phyloP scores from a whole-genome alignment of 2,113 vertebrate species.

The Mystacornis crossleyi region DNA sequence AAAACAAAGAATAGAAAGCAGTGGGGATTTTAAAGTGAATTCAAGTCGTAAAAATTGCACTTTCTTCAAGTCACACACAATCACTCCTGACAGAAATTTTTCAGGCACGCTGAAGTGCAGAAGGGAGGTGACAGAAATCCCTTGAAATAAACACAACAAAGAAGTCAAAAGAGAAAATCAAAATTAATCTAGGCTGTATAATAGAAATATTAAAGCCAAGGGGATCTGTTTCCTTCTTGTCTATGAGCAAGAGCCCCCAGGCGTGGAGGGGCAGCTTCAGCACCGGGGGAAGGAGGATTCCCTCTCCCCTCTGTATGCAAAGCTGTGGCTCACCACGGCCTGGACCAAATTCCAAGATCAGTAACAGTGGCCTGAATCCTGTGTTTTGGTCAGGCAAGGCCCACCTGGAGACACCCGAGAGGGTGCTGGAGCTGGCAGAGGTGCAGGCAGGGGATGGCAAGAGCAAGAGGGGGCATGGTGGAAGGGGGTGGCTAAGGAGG shows the following conservation, averaged over 20 bases:
- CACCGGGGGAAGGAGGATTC: background rate
- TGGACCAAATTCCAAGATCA: background rate
- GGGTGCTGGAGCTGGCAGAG: background rate
- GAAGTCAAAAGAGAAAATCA: background rate
- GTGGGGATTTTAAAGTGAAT: conserved; percentile 10
- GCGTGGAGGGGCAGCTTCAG: background rate
- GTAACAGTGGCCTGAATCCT: accelerated
- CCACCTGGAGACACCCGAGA: background rate
- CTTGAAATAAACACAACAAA: conserved; percentile 43
- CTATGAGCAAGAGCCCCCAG: accelerated
- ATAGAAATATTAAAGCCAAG: background rate
- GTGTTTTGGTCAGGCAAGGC: background rate
- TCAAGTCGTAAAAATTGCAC: background rate
- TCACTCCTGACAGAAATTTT: background rate
- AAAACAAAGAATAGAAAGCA: background rate
- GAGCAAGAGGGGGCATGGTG: background rate
- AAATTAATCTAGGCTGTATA: conserved; percentile 7
- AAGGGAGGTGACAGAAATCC: background rate
- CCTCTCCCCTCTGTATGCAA: background rate
- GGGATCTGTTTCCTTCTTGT: background rate
- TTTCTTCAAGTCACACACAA: background rate
- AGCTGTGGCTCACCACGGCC: background rate
- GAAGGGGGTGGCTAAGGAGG: background rate
- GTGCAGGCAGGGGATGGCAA: background rate
- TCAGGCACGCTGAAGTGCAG: background rate